phyloP scores from a whole-genome alignment of 2,113 vertebrate genomes.

The Blennius ocellaris region DNA sequence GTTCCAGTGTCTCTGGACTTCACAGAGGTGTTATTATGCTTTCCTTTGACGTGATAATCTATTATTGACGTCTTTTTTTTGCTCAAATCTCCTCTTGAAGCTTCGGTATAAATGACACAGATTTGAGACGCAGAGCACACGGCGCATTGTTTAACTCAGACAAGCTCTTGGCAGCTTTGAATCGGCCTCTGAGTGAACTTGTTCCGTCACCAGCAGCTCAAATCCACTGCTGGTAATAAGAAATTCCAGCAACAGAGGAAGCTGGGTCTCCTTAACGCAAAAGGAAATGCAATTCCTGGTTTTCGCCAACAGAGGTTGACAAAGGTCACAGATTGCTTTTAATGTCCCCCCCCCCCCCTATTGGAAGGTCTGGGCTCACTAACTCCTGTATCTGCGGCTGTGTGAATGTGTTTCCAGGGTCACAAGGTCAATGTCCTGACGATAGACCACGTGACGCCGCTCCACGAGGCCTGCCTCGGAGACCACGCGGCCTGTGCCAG shows the following conservation, averaged over 20 bases:
- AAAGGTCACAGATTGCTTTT: conserved; percentile 29
- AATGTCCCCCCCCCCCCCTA: conserved; percentile 1
- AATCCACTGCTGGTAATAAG: too few relatives aligned
- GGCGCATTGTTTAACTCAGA: conserved; percentile 27
- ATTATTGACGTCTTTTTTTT: too few relatives aligned
- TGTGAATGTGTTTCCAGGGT: conserved; percentile 82
- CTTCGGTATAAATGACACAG: not conserved
- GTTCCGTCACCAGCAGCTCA: too few relatives aligned
- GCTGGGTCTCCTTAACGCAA: conserved; percentile 10
- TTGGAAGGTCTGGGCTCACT: not conserved
- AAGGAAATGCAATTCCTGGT: conserved; percentile 17
- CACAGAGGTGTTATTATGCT: too few relatives aligned
- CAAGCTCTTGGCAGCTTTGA: conserved; percentile 31
- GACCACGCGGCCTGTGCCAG: conserved; percentile 91
- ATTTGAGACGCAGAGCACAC: conserved; percentile 26
- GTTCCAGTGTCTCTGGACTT: too few relatives aligned
- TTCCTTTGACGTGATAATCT: too few relatives aligned
- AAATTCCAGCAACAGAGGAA: too few relatives aligned
- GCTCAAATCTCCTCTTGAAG: not conserved
- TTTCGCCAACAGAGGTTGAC: conserved; percentile 40
- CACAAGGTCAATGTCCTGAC: conserved; percentile 94
- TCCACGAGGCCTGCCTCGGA: conserved; percentile 95
- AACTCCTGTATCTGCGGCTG: conserved; percentile 27
- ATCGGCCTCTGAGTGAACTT: too few relatives aligned
- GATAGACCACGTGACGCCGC: conserved; percentile 93